A percentile compares a stretch with the other conserved stretches of the same genome.
Conservation (phyloP, 2,113 vertebrate genomes). For the Pelobates fuscus region DNA sequence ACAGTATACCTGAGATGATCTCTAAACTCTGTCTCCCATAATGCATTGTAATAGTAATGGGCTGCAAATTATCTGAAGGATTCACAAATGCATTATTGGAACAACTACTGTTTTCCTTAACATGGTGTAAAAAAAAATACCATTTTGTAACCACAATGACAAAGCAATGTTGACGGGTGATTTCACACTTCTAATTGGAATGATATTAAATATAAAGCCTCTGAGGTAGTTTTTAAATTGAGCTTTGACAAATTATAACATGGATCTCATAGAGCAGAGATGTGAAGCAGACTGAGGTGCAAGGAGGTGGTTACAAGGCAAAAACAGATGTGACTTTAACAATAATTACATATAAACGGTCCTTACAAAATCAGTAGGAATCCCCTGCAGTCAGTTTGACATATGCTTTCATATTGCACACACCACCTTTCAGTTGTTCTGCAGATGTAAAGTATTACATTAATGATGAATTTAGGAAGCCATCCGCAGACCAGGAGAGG, state of each 20-base stretch:
- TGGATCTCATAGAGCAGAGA: slow-evolving; percentile 14
- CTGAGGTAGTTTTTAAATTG: slow-evolving; percentile 15
- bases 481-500: slow-evolving; percentile 13
- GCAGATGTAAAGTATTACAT: slow-evolving; percentile 47
- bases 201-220: slow-evolving; percentile 37
- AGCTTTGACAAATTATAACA: slow-evolving; percentile 45
- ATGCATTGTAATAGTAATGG: no score
- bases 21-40: no score
- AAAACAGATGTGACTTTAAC: slow-evolving; percentile 51
- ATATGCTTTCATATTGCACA: slow-evolving; percentile 50
- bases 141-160: no score
- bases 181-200: slow-evolving; percentile 34
- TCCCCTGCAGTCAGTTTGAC: slow-evolving; percentile 49
- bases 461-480: slow-evolving; percentile 39
- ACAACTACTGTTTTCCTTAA: no score
- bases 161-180: no score
- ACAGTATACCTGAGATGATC: no score
- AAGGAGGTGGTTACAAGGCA: slow-evolving; percentile 35
- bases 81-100: no score
- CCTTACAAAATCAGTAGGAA: slow-evolving; percentile 51
- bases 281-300: slow-evolving; percentile 34
- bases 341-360: slow-evolving; percentile 51
- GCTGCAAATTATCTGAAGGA: no score
- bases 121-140: no score
- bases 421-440: slow-evolving; percentile 45